Base-by-base conservation (phyloP, 2,113 vertebrate genomes). In the Lipotes vexillifer region DNA sequence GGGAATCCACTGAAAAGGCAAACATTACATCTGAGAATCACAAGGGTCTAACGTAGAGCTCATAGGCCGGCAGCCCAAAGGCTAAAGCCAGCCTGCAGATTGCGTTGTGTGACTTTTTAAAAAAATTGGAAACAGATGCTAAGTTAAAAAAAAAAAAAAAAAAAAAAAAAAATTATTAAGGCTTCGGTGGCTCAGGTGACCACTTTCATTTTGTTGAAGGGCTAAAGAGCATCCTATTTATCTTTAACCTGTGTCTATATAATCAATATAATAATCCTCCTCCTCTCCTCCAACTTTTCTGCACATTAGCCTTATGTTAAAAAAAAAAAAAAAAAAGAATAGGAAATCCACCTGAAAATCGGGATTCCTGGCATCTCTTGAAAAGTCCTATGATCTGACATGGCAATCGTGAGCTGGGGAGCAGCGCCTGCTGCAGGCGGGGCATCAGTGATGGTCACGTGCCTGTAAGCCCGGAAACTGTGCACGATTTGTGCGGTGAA, bases 401-500 rank as follows among this genome's bases (percentile, higher is more conserved):
- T 2, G 88, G 71, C 29, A 31, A 9, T 66, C 29, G 11, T 1
- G 65, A 15, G 41, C 72, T 52, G 13, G 88, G 41, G 14, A 12
- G 69, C 3, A 2, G 75, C 0, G 2, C 29, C 57, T 83, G 38
- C 21, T 33, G 12, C 8, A 17, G 38, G 33, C 0, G 0, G 38
- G 38, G 31, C 20, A 31, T 4, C 27, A 29, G 52, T 3, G 27
- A 9, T 3, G 4, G 77, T 31, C 71, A 7, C 7, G 1, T 31
- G 55, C 31, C 88, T 27, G 59, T 55, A 23, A 38, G 49, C 44
- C 33, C 36, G 5, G 84, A 89, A 68, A 17, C 27, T 21, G 3
- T 20, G 7, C 0, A 1, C 13, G 1, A 12, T 6, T 46, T 2
- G 23, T 14, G 15, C 10, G 33, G 49, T 41, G 23, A 74, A 57